Evolutionary conservation across 1,140 invertebrate species (phyloP), one percentile per base, ranked within the genome.

Genomic region (Pissodes strobi): DNA sequence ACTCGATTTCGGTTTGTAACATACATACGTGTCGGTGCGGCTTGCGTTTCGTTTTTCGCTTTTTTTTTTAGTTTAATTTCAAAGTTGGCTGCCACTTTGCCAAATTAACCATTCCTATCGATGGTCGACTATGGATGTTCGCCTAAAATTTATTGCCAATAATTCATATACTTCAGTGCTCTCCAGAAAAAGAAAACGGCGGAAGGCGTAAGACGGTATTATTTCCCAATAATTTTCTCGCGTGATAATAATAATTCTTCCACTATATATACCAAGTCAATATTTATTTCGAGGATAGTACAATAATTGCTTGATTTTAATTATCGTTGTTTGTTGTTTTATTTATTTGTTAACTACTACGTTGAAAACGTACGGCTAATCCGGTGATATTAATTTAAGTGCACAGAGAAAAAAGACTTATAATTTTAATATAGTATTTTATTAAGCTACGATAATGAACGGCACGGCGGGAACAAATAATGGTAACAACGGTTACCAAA

Each of bases 41-140:
- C 9, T 5, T 27, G 3, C 3, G 25, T 5, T 27, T 9, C 4
- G 9, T 27, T 27, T 9, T 27, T 27, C 9, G 25, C 9, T 27
- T 27, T 9, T 27, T 9, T 27, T 27, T 27, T 27, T 3, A 27
- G 25, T 27, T 27, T 5, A 27, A 27, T 27, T 27, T n/a, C n/a
- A n/a, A n/a, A n/a, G n/a, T n/a, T n/a, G n/a, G n/a, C n/a, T n/a
- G n/a, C n/a, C n/a, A n/a, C n/a, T n/a, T n/a, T n/a, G n/a, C n/a
- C n/a, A n/a, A n/a, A 27, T 27, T 9, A 27, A 5, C 25, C 3
- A 5, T 27, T 5, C 25, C 25, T 17, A 10, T 22, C 30, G 17
- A 57, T 57, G 55, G 5, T 57, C 55, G 38, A 45, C 4, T 27
- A 57, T 57, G 55, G 55, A 57, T 57, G 55, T 57, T 43, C 55